phyloP scores from a whole-genome alignment of 1,140 invertebrate genomes.

The Saxidomus purpurata region DNA sequence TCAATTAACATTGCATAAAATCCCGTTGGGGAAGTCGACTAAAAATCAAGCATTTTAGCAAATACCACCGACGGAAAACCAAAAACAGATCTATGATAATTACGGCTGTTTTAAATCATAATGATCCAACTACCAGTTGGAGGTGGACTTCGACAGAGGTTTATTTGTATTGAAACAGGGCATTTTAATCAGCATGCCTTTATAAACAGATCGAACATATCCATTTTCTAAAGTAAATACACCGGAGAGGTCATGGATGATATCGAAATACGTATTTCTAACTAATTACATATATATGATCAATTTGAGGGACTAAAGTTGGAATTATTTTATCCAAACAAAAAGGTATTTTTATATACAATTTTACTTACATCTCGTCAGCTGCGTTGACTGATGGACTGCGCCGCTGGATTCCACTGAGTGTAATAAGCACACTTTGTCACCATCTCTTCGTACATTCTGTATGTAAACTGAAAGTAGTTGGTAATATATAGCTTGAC shows the following conservation, averaged over 20 bases:
- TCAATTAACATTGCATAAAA: not conserved
- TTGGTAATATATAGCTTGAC: conserved; percentile 1
- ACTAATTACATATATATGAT: not conserved
- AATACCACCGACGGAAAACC: not conserved
- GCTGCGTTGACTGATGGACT: conserved; percentile 39
- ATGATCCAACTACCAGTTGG: too few species aligned
- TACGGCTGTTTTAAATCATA: too few species aligned
- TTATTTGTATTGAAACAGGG: too few species aligned
- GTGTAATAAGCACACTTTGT: conserved; percentile 50
- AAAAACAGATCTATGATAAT: not conserved
- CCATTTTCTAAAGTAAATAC: too few species aligned
- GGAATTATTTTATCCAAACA: too few species aligned
- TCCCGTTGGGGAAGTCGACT: not conserved
- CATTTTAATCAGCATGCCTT: too few species aligned
- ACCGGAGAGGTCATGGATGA: too few species aligned
- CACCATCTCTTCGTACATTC: conserved; percentile 30
- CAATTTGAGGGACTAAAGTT: not conserved
- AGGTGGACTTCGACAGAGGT: too few species aligned
- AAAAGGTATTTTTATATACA: too few species aligned
- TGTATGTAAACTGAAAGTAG: conserved; percentile 52
- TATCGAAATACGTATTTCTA: not conserved
- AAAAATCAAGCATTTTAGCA: not conserved
- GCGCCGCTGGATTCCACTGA: conserved; percentile 49
- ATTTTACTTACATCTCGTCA: conserved; percentile 61
- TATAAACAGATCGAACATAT: too few species aligned